phyloP scores from a whole-genome alignment of 2,888 invertebrate species.

The Polia nebulosa region DNA sequence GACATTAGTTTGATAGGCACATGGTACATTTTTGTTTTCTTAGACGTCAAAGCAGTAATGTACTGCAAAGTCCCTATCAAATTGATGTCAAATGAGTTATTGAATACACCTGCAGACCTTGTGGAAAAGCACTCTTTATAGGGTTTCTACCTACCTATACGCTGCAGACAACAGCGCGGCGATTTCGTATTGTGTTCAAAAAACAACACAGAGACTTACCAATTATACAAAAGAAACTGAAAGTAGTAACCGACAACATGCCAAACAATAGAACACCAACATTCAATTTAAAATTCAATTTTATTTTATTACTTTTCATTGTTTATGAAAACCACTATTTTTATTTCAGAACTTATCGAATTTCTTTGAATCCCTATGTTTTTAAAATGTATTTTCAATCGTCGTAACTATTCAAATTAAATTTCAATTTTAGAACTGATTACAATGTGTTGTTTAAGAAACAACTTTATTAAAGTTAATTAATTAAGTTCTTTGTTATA shows the following conservation, averaged over 20 bases:
- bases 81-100: too few relatives aligned
- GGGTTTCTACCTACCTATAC: too few relatives aligned
- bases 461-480: background rate
- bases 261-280: slow-evolving; percentile 41
- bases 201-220: slow-evolving; percentile 42
- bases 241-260: slow-evolving; percentile 29
- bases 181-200: background rate
- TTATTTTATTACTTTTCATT: slow-evolving; percentile 51
- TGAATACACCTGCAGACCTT: too few relatives aligned
- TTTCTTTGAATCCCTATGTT: slow-evolving; percentile 33
- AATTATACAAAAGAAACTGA: slow-evolving; percentile 35
- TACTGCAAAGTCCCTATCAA: too few relatives aligned
- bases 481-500: background rate
- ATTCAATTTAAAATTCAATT: slow-evolving; percentile 57
- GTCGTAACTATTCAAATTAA: too few relatives aligned
- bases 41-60: too few relatives aligned
- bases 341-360: slow-evolving; percentile 15
- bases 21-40: too few relatives aligned
- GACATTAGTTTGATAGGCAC: too few relatives aligned
- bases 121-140: too few relatives aligned
- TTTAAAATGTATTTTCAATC: slow-evolving; percentile 26
- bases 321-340: slow-evolving; percentile 31
- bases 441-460: slow-evolving; percentile 1
- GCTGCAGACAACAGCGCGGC: too few relatives aligned
- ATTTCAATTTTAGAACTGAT: slow-evolving; percentile 20